A percentile compares a stretch with the other conserved stretches of the same genome.
These are phyloP conservation scores for Vanessa tameamea DNA, from an alignment of 1,140 invertebrate species.

Conservation along the genomic window DNA sequence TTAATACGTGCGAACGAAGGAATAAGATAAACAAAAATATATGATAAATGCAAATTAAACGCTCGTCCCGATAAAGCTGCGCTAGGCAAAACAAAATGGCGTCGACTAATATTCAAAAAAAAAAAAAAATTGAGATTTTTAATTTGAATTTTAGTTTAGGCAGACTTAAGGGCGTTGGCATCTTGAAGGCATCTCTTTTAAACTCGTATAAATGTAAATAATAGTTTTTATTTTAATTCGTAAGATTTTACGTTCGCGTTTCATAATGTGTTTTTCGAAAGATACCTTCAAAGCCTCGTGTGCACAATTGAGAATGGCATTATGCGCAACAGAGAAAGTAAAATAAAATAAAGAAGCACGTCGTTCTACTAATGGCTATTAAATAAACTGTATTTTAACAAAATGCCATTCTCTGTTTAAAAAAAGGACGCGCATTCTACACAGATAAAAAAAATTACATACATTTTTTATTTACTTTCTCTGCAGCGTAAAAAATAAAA, in stretches of 20 bases:
- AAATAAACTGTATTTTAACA: conserved; percentile 31
- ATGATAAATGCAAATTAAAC: conserved; percentile 31
- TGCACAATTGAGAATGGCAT: conserved; percentile 57
- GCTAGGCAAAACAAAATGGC: conserved; percentile 40
- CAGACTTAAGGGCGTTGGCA: neutral
- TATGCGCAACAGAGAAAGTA: conserved; percentile 64
- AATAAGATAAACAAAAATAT: conserved; percentile 19
- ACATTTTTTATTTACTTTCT: conserved; percentile 72
- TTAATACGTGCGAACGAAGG: conserved; percentile 15
- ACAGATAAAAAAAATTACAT: conserved; percentile 46
- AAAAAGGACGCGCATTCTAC: conserved; percentile 42
- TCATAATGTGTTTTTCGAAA: neutral
- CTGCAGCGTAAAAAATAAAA: conserved; percentile 58
- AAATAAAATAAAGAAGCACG: conserved; percentile 41
- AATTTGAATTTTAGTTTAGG: conserved; percentile 13
- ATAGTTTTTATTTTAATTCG: neutral
- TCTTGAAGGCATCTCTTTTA: neutral
- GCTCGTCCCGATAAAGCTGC: conserved; percentile 51
- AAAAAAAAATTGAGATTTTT: conserved; percentile 19
- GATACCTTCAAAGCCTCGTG: conserved; percentile 30
- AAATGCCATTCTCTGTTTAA: conserved; percentile 57
- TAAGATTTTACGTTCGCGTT: too few species aligned
- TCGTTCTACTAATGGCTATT: conserved; percentile 15
- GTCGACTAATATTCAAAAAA: conserved; percentile 25
- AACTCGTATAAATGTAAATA: neutral